A percentile compares a stretch with the other conserved stretches of the same genome.
Conservation (phyloP, 2,113 vertebrate genomes). For the Phycodurus eques region DNA sequence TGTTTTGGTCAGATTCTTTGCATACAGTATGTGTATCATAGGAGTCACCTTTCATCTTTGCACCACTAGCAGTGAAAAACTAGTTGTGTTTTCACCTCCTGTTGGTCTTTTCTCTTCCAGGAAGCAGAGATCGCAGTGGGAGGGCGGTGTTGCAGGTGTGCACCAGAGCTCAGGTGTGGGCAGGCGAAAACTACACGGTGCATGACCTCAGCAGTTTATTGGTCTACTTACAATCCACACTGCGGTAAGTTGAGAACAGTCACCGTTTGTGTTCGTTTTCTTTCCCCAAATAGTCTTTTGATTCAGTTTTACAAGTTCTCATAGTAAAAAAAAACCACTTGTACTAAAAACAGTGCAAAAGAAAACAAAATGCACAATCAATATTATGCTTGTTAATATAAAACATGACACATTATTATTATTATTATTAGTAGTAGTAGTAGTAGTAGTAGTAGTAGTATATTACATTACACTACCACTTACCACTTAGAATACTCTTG, state of each 20-base stretch:
- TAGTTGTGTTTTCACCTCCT: slow-evolving; percentile 3
- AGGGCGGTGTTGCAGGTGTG: slow-evolving; percentile 78
- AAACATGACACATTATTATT: too few relatives aligned
- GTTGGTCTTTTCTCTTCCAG: slow-evolving; percentile 55
- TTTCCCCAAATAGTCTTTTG: neutral
- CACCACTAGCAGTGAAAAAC: neutral
- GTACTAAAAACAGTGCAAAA: too few relatives aligned
- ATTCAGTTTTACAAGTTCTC: neutral
- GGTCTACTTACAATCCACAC: slow-evolving; percentile 74
- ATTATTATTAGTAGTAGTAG: too few relatives aligned
- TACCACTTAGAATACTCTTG: too few relatives aligned
- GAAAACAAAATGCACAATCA: too few relatives aligned
- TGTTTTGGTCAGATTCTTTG: neutral
- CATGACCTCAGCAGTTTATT: slow-evolving; percentile 72
- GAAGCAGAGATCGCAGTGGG: slow-evolving; percentile 77
- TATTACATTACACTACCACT: too few relatives aligned
- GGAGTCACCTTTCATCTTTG: neutral
- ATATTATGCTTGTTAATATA: too few relatives aligned
- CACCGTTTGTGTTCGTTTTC: neutral
- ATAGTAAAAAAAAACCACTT: too few relatives aligned
- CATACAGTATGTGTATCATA: neutral
- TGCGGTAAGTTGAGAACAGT: slow-evolving; percentile 66
- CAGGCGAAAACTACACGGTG: slow-evolving; percentile 57
- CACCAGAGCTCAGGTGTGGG: slow-evolving; percentile 69
- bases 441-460: too few relatives aligned